These are phyloP conservation scores for Acrocephalus scirpaceus DNA, from an alignment of 2,797 vertebrate species.

Conservation along the genomic window DNA sequence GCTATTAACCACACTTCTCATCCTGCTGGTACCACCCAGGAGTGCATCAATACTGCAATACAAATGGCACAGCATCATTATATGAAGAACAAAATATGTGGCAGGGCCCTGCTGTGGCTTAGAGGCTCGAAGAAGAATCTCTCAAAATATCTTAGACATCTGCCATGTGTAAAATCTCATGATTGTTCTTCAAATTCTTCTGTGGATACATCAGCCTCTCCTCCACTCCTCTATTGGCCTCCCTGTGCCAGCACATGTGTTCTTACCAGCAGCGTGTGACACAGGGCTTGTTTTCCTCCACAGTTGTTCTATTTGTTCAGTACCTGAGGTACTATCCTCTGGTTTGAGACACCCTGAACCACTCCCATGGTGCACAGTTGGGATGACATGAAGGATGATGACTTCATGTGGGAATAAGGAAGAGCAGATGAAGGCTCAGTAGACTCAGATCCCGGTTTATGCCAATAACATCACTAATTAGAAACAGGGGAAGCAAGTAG, in stretches of 20 bases:
- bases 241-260: background rate
- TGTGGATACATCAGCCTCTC: conserved; percentile 50
- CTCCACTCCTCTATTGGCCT: background rate
- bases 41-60: conserved; percentile 38
- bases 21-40: conserved; percentile 62
- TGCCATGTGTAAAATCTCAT: conserved; percentile 63
- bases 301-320: conserved; percentile 2
- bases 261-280: background rate
- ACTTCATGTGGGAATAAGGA: conserved; percentile 26
- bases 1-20: conserved; percentile 47
- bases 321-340: conserved; percentile 31
- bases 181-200: conserved; percentile 57
- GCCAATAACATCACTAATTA: conserved; percentile 23
- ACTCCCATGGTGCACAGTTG: background rate
- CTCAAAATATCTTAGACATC: conserved; percentile 66
- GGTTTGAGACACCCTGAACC: background rate
- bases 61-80: conserved; percentile 32
- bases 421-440: conserved; percentile 27
- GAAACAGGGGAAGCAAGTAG: conserved; percentile 15
- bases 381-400: conserved; percentile 2
- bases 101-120: conserved; percentile 55
- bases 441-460: background rate
- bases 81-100: conserved; percentile 45
- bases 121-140: conserved; percentile 43
- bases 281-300: background rate